Conservation (phyloP, 2,888 invertebrate species). For the Dynastes maya region DNA sequence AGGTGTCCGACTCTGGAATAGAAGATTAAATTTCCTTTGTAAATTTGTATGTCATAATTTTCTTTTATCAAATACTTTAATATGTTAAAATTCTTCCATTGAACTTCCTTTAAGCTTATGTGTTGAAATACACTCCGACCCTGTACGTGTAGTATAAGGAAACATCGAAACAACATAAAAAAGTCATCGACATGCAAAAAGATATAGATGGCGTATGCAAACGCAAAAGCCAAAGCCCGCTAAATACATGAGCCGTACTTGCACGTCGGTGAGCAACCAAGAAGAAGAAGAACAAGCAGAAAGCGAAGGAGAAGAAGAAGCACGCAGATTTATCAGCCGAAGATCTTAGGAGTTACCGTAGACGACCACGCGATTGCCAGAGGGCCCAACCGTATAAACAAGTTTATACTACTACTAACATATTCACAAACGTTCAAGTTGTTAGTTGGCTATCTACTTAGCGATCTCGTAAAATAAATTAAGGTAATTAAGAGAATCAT, state of each 20-base stretch:
- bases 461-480: constrained; percentile 70
- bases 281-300: constrained; percentile 14
- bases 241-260: constrained; percentile 43
- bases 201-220: constrained; percentile 54
- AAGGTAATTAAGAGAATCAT: constrained; percentile 71
- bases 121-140: neutral
- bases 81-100: too few relatives aligned
- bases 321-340: constrained; percentile 59
- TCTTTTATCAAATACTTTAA: too few relatives aligned
- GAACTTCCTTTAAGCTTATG: too few relatives aligned
- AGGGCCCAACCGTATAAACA: constrained; percentile 62
- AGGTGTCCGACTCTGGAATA: too few relatives aligned
- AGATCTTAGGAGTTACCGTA: constrained; percentile 59
- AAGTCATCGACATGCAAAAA: constrained; percentile 52
- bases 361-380: constrained; percentile 61
- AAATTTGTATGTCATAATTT: too few relatives aligned
- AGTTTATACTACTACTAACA: constrained; percentile 64
- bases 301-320: constrained; percentile 54
- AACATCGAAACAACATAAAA: constrained; percentile 46
- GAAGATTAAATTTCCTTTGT: too few relatives aligned
- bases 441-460: constrained; percentile 65
- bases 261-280: constrained; percentile 46
- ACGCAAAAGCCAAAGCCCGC: constrained; percentile 52
- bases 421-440: constrained; percentile 67
- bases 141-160: constrained; percentile 1